Evolutionary conservation across 64 coral and sea anemone genomes (phyloP), one percentile per base, ranked within the genome.

Genomic region (Hydrozoanthus tunicans): DNA sequence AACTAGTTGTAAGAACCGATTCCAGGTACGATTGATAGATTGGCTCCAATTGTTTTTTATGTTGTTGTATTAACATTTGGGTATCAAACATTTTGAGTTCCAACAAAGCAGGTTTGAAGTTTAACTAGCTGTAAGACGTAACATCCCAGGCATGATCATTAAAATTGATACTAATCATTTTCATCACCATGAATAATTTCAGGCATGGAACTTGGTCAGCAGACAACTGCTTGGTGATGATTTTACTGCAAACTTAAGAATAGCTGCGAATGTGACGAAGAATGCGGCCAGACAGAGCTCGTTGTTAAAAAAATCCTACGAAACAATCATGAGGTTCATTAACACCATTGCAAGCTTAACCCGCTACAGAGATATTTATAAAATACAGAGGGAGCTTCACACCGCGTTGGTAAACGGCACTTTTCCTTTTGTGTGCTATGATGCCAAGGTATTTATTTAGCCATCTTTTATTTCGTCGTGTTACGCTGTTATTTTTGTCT

Each of bases 181-280:
- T 43, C 32, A 43, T 43, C 32, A 43, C 2, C 32, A 43, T 43
- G 2, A 43, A 43, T 43, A 2, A 43, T 77, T 67, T 51, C 66
- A 88, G 84, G 84, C 68, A 60, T 88, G 68, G 68, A 0, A 75
- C 53, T 59, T 43, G 9, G 69, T 88, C 13, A 88, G 59, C 7
- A 9, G 5, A 13, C 84, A 88, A 73, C 13, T 88, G 5, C 58
- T 70, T 0, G 84, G 68, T 7, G 24, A 56, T 1, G 51, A 7
- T 32, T 59, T 88, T 15, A 88, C 84, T 2, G 9, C 58, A 7
- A 13, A 74, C 9, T 20, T 88, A 1, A 60, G 60, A 58, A 24
- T 59, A 24, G 58, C 74, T 12, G 69, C 69, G 6, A 51, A 75
- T 15, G 69, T 75, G 20, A 74, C 84, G 5, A 74, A 88, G 11